Evolutionary conservation across 2,113 vertebrate genomes (phyloP).

Genomic region (Sprattus sprattus): DNA sequence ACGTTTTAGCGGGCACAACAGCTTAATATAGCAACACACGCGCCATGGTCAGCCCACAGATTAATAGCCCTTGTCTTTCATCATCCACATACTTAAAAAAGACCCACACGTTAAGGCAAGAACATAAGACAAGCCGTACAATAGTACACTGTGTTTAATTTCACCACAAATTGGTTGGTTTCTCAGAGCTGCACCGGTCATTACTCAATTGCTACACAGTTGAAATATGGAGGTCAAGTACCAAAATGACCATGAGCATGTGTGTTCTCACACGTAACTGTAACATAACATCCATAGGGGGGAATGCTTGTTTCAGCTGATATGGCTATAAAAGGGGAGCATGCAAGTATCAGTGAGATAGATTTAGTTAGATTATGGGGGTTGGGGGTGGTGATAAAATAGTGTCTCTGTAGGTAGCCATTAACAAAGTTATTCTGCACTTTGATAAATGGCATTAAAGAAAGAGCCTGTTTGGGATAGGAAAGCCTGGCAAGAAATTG

Average conservation of each 20-base stretch:
- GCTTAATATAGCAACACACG: conserved; percentile 48
- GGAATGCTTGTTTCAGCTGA: background rate
- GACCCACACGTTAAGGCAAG: background rate
- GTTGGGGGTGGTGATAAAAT: background rate
- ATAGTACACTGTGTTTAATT: background rate
- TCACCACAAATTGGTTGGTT: background rate
- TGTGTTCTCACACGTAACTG: background rate
- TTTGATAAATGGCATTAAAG: background rate
- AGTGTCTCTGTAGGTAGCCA: background rate
- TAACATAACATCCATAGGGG: background rate
- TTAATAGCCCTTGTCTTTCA: conserved; percentile 51
- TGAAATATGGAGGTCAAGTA: background rate
- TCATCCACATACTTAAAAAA: conserved; percentile 35
- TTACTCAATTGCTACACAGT: background rate
- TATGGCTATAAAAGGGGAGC: background rate
- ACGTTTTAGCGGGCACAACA: conserved; percentile 43
- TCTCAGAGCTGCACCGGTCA: background rate
- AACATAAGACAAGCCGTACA: background rate
- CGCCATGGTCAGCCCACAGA: conserved; percentile 42
- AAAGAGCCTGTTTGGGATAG: background rate
- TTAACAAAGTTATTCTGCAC: background rate
- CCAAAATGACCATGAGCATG: background rate
- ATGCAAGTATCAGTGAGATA: background rate
- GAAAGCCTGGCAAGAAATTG: background rate
- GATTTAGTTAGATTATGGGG: background rate